Base-by-base conservation (phyloP, 2,797 vertebrate species). In the Poeciliopsis gracilis region DNA sequence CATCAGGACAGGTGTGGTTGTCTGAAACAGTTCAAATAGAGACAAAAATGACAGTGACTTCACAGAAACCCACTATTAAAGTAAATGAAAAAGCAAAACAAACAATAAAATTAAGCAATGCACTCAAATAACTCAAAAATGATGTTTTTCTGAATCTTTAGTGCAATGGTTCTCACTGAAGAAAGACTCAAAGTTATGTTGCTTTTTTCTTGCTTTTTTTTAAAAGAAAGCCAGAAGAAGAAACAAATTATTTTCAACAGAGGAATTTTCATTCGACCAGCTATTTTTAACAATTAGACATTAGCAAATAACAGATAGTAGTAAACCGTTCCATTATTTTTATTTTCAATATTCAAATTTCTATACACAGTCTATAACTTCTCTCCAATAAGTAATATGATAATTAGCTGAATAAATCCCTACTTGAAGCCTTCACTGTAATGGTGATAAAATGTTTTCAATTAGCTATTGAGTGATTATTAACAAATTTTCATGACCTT, bases 1-100 rank as follows among this genome's bases (percentile, higher is more conserved):
- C 96, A 33, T 92, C 88, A 46, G 97, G 97, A 91, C 98, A 99
- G 59, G 95, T 98, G 76, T 98, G 97, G 92, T 99, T 99, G 70
- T 94, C 96, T 96, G 90, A 45, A 75, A 87, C 57, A 81, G 57
- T 30, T 66, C 13, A 73, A 78, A 73, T 20, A 73, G 18, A 20
- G 20, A 25, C 78, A n/a, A 33, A 5, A 10, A 28, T 57, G 9
- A 49, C 4, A 55, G 30, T 25, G 11, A 51, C 18, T 0, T 49
- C 12, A 16, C 1, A 67, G 30, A 70, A 70, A 70, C 25, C 2
- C n/a, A 28, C 16, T 28, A 10, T 45, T 28, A 45, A 70, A 70
- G 2, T 7, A 70, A 45, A 45, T 13, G 15, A 25, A 28, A 25
- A 6, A 4, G 3, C 0, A 53, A 53, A 47, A 53, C 2, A n/a